Evolutionary conservation across 2,888 invertebrate species (phyloP).

Genomic region (Galerucella calmariensis): DNA sequence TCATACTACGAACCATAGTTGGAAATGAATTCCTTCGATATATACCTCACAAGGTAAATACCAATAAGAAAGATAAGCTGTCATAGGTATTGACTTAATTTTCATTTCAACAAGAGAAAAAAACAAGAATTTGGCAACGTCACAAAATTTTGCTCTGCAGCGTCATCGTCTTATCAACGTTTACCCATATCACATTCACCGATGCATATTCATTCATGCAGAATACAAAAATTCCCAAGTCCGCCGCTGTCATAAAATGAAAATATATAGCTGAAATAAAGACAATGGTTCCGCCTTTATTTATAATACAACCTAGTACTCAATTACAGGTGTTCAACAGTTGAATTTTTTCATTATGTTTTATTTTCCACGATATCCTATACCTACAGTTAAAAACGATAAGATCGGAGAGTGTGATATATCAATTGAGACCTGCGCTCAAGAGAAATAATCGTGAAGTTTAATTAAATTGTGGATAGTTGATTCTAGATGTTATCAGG

Average conservation of each 20-base stretch:
- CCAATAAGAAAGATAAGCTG: no score
- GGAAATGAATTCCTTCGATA: no score
- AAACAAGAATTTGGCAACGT: no score
- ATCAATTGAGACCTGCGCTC: constrained; percentile 45
- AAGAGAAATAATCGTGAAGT: constrained; percentile 12
- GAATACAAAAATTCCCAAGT: neutral
- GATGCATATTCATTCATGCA: neutral
- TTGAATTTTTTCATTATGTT: constrained; percentile 27
- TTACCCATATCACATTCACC: no score
- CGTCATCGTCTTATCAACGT: no score
- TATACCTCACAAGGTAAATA: no score
- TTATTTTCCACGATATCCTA: constrained; percentile 41
- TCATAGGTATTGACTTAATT: no score
- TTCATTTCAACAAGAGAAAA: no score
- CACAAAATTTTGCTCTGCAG: no score
- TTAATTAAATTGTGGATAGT: constrained; percentile 35
- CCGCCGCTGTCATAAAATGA: constrained; percentile 18
- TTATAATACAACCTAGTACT: constrained; percentile 46
- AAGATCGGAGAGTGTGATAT: constrained; percentile 51
- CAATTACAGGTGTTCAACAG: constrained; percentile 52
- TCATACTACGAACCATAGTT: no score
- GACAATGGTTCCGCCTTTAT: constrained; percentile 53
- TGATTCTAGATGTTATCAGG: constrained; percentile 30
- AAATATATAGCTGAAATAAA: constrained; percentile 53
- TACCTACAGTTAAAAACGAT: constrained; percentile 48